Percentiles rank a stretch among this genome's conserved stretches.
Evolutionary conservation across 2,888 invertebrate species (phyloP).

Genomic region (Lymantria monacha): DNA sequence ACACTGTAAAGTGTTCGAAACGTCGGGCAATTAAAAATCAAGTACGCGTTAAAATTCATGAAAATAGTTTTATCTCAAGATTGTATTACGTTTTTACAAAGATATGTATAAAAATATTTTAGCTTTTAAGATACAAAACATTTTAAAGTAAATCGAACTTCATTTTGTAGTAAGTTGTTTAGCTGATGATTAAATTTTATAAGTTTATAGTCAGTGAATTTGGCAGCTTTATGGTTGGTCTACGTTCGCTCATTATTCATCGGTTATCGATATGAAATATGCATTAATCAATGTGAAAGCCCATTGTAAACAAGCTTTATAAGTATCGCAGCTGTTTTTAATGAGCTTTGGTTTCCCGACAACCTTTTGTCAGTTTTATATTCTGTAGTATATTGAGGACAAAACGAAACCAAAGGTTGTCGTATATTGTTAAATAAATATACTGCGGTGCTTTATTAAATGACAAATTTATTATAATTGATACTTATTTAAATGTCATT

Average conservation of each 20-base stretch:
- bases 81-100: too few relatives aligned
- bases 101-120: too few relatives aligned
- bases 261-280: constrained; percentile 55
- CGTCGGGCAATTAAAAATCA: too few relatives aligned
- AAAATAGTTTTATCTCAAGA: too few relatives aligned
- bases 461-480: not conserved
- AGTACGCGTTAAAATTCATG: too few relatives aligned
- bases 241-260: constrained; percentile 61
- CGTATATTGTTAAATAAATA: not conserved
- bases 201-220: constrained; percentile 61
- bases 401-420: too few relatives aligned
- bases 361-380: constrained; percentile 2
- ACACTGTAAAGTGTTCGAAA: too few relatives aligned
- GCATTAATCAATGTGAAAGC: constrained; percentile 53
- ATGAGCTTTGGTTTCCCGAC: constrained; percentile 27
- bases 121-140: not conserved
- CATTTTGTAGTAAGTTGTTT: constrained; percentile 37
- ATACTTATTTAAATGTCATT: not conserved
- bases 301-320: constrained; percentile 53
- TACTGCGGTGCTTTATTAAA: not conserved
- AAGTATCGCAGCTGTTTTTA: constrained; percentile 41
- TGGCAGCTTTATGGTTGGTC: constrained; percentile 53
- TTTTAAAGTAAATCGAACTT: constrained; percentile 15
- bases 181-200: constrained; percentile 67
- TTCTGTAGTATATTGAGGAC: too few relatives aligned